Conservation (phyloP, 2,113 vertebrate genomes). For the Indri indri region DNA sequence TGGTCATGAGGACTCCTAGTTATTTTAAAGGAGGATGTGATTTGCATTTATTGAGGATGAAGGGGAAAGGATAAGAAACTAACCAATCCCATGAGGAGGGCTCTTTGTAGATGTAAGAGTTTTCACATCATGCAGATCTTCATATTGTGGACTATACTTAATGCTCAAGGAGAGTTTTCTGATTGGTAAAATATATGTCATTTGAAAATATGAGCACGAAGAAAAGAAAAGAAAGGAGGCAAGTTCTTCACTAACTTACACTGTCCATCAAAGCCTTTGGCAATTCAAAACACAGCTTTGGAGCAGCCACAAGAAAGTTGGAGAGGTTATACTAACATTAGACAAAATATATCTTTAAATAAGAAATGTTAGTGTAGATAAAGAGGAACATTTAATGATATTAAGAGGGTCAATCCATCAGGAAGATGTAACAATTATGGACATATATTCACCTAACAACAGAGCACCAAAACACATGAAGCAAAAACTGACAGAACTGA, state of each 20-base stretch:
- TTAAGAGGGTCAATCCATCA: background rate
- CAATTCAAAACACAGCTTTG: constrained; percentile 7
- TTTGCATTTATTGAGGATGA: background rate
- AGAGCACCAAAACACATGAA: background rate
- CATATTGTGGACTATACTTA: background rate
- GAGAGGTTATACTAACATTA: background rate
- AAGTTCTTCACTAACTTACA: background rate
- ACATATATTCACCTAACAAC: background rate
- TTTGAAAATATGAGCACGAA: background rate
- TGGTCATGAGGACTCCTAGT: background rate
- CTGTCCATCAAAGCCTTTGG: background rate
- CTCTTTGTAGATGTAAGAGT: background rate
- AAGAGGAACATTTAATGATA: background rate
- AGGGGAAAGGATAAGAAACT: background rate
- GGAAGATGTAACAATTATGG: background rate
- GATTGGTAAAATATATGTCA: background rate
- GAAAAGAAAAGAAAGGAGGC: background rate
- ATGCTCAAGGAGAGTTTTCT: background rate
- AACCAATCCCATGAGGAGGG: background rate
- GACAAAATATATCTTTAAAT: background rate
- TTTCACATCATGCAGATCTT: background rate
- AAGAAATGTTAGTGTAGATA: background rate
- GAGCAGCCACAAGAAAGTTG: background rate
- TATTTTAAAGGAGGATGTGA: constrained; percentile 21
- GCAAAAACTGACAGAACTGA: background rate